Base-by-base conservation (phyloP, 1,140 invertebrate species). In the Drosophila mauritiana region DNA sequence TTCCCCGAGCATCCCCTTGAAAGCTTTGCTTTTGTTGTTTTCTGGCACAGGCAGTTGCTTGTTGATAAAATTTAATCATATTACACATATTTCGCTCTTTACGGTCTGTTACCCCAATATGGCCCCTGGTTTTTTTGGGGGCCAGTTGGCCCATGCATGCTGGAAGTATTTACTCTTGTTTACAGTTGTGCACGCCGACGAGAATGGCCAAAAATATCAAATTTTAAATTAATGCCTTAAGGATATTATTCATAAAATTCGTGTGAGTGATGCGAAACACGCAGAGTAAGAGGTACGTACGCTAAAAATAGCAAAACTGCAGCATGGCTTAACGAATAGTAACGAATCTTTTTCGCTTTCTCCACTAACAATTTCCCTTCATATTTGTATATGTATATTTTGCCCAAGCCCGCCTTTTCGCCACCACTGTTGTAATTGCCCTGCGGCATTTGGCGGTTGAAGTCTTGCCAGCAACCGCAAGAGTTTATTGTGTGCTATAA, bases 1-100 rank as follows among this genome's bases (percentile, higher is more conserved):
- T 22, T 22, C 13, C 31, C 34, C 6, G 13, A n/a, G 3, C 15
- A 15, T 20, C 17, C 31, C 27, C 12, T 5, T 17, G 8, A 3
- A 37, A 10, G 10, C 57, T 13, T 59, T 78, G 63, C 68, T 55
- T 85, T 82, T 76, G 76, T 73, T 80, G 74, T 53, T 69, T 64
- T 36, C 57, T 63, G 36, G 49, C 31, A 10, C 40, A 49, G 62
- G 40, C 42, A 48, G 55, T 68, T 45, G 79, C 69, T 75, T 82
- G 76, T 89, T 89, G 84, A 89, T 89, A 62, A 89, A 89, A 89
- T 89, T 89, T 89, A 89, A 89, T 89, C 84, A 89, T 89, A 89
- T 89, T 89, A 89, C 84, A 84, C 80, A 89, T 89, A 89, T 89
- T 89, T 89, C 77, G 80, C 80, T 89, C 84, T 89, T 89, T 89